Evolutionary conservation across 2,113 vertebrate genomes (phyloP), one percentile per base, ranked within the genome.

Genomic region (Scalopus aquaticus): DNA sequence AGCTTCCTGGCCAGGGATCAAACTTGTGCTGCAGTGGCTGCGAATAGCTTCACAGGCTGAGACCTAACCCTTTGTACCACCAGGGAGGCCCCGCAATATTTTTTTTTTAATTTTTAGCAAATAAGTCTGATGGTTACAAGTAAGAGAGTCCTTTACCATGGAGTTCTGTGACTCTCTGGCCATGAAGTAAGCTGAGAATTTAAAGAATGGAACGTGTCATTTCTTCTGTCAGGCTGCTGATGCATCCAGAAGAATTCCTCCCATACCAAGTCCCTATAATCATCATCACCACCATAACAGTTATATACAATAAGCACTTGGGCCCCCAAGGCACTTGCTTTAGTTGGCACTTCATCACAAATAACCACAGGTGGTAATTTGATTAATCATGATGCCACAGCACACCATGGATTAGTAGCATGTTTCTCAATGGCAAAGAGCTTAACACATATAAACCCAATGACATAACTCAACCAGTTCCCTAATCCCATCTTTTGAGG

Each of bases 361-460:
- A 70, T 83, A 86, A 76, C 58, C 72, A 70, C 35, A 90, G 91
- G 84, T 65, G 46, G 65, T 72, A n/a, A 93, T 90, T 35, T 90
- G n/a, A 89, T 83, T 96, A 65, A 79, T 84, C 70, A 51, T 49
- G 44, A 91, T 54, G 19, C 56, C 58, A 81, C 56, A 60, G 62
- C 58, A 51, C 37, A n/a, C 67, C 44, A 42, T 20, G 44, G 58
- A 76, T 82, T 46, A 26, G 74, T 39, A 13, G 39, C 67, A 67
- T 46, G 6, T 74, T 74, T 83, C 60, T 65, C 88, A 60, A 2
- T 79, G 44, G 24, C 88, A 90, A 69, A 20, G 32, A 64, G 22
- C 32, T 93, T 49, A 89, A 49, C 37, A 79, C 44, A 51, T 84
- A 74, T 51, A 90, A 49, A 80, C 22, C 24, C 46, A 77, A 32